These are phyloP conservation scores for Archaeoteleia sp. DNA, from an alignment of 2,888 invertebrate genomes.

Conservation along the genomic window DNA sequence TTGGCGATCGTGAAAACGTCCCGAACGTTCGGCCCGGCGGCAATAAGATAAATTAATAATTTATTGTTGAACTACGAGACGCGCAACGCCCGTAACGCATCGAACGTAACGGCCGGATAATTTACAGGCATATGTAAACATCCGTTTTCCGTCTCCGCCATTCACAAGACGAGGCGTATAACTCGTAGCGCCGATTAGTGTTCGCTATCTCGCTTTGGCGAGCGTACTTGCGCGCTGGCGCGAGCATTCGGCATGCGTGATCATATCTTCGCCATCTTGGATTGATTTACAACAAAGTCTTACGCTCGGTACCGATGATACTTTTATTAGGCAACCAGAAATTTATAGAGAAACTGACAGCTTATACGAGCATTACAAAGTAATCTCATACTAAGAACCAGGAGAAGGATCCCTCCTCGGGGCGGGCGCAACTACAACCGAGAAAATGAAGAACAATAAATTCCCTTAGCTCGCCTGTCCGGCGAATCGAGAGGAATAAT, in stretches of 20 bases:
- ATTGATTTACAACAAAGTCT: conserved; percentile 68
- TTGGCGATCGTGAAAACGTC: conserved; percentile 34
- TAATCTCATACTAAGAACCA: conserved; percentile 61
- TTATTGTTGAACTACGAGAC: conserved; percentile 59
- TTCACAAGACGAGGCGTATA: conserved; percentile 63
- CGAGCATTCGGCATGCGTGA: conserved; percentile 54
- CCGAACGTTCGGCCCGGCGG: conserved; percentile 31
- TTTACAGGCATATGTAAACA: conserved; percentile 68
- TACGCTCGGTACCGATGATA: conserved; percentile 59
- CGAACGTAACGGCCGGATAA: conserved; percentile 61
- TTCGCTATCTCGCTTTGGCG: conserved; percentile 41
- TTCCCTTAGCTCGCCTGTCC: conserved; percentile 49
- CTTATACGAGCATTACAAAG: conserved; percentile 64
- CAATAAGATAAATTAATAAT: conserved; percentile 65
- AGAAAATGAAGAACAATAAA: conserved; percentile 60
- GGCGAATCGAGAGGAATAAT: conserved; percentile 40
- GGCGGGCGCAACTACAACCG: conserved; percentile 52
- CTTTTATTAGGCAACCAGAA: conserved; percentile 64
- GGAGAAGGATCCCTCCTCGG: conserved; percentile 46
- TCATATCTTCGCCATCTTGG: conserved; percentile 66
- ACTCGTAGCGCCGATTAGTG: conserved; percentile 65
- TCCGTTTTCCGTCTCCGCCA: conserved; percentile 59
- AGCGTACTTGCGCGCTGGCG: conserved; percentile 30
- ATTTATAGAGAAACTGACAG: conserved; percentile 65
- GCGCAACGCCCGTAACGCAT: conserved; percentile 37